phyloP scores from a whole-genome alignment of 2,888 invertebrate species.

The Hemistola chrysoprasaria region DNA sequence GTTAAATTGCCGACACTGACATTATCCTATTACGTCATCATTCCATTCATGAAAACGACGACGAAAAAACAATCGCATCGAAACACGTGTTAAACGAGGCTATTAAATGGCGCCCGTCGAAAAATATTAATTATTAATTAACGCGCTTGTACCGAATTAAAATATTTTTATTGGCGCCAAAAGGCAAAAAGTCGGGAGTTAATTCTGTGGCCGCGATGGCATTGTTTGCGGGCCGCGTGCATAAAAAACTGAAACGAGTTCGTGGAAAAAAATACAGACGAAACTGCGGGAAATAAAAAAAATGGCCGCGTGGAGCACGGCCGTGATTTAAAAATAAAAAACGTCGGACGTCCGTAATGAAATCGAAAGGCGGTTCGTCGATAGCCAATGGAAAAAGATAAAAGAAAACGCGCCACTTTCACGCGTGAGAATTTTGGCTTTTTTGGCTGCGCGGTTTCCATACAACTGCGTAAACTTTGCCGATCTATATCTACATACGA shows the following conservation, averaged over 20 bases:
- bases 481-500: slow-evolving; percentile 44
- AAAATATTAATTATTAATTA: slow-evolving; percentile 82
- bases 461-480: slow-evolving; percentile 39
- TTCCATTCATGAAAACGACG: slow-evolving; percentile 78
- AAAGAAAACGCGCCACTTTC: slow-evolving; percentile 76
- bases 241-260: slow-evolving; percentile 71
- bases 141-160: slow-evolving; percentile 71
- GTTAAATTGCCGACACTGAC: slow-evolving; percentile 77
- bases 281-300: slow-evolving; percentile 68
- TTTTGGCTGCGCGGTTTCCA: slow-evolving; percentile 57
- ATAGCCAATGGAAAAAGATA: slow-evolving; percentile 79
- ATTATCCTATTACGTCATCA: slow-evolving; percentile 82
- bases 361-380: slow-evolving; percentile 82
- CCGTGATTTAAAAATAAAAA: slow-evolving; percentile 81
- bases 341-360: slow-evolving; percentile 78
- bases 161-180: slow-evolving; percentile 79
- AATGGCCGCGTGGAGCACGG: slow-evolving; percentile 63
- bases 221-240: slow-evolving; percentile 78
- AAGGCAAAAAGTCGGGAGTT: slow-evolving; percentile 78
- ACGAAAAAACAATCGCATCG: slow-evolving; percentile 75
- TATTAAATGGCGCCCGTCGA: slow-evolving; percentile 72
- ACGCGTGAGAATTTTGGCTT: slow-evolving; percentile 78
- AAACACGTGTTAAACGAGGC: slow-evolving; percentile 75
- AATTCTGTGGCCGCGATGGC: slow-evolving; percentile 76
- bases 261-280: slow-evolving; percentile 69